Conservation (phyloP, 1,140 invertebrate species). For the Drosophila truncata region DNA sequence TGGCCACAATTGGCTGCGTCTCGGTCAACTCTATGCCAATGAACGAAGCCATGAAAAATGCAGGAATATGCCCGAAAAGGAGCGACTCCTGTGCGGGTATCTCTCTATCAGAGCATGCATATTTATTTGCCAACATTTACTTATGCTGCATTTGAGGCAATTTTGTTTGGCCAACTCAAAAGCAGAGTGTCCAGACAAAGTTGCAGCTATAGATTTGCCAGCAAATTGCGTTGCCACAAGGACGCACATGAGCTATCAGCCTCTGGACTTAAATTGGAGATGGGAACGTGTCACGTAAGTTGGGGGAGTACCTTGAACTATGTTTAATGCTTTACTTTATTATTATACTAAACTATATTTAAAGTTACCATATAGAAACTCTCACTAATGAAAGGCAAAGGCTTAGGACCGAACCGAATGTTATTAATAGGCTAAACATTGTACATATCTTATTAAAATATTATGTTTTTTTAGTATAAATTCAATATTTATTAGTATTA, state of each 20-base stretch:
- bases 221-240: slow-evolving; percentile 51
- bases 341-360: neutral
- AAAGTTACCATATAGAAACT: neutral
- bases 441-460: too few relatives aligned
- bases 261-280: slow-evolving; percentile 5
- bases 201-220: slow-evolving; percentile 56
- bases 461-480: too few relatives aligned
- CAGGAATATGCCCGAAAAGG: slow-evolving; percentile 35
- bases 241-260: slow-evolving; percentile 51
- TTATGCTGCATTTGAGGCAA: slow-evolving; percentile 76
- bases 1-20: slow-evolving; percentile 71
- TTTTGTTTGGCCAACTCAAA: slow-evolving; percentile 67
- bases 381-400: neutral
- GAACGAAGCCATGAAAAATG: slow-evolving; percentile 63
- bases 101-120: slow-evolving; percentile 53
- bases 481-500: too few relatives aligned
- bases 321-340: neutral
- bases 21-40: slow-evolving; percentile 20
- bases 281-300: neutral
- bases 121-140: slow-evolving; percentile 79
- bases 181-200: slow-evolving; percentile 59
- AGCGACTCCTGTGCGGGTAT: slow-evolving; percentile 18
- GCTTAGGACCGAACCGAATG: neutral
- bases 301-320: neutral
- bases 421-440: too few relatives aligned